Percentiles rank a stretch among this genome's conserved stretches.
Conservation (phyloP, 2,113 vertebrate species). For the Aegithalos caudatus region DNA sequence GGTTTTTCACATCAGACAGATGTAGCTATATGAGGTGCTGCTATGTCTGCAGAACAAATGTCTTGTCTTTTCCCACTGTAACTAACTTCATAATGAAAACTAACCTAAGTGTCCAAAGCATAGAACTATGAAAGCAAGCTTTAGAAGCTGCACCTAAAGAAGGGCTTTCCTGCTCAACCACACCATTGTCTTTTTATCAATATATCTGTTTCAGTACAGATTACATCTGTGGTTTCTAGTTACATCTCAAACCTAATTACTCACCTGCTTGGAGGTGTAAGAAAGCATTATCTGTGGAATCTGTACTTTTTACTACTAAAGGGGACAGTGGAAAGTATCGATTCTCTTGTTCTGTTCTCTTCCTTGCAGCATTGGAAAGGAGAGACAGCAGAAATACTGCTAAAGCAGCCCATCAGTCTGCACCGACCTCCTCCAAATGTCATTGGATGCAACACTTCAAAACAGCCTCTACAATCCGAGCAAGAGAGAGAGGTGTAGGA, state of each 20-base stretch:
- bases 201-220: neutral
- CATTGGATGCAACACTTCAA: neutral
- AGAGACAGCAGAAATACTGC: neutral
- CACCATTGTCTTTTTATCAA: neutral
- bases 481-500: neutral
- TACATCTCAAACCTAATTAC: neutral
- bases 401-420: neutral
- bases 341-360: neutral
- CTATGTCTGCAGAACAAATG: neutral
- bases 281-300: neutral
- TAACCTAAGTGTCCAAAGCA: neutral
- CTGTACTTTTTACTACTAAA: neutral
- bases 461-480: neutral
- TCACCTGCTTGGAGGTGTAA: neutral
- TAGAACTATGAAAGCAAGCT: neutral
- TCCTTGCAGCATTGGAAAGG: neutral
- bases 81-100: neutral
- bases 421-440: neutral
- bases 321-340: neutral
- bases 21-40: neutral
- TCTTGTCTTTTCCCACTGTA: neutral
- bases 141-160: neutral
- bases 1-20: neutral
- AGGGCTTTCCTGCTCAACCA: neutral
- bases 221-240: neutral